These are phyloP conservation scores for Drosophila carrolli DNA, from an alignment of 1,140 invertebrate species.

Conservation along the genomic window DNA sequence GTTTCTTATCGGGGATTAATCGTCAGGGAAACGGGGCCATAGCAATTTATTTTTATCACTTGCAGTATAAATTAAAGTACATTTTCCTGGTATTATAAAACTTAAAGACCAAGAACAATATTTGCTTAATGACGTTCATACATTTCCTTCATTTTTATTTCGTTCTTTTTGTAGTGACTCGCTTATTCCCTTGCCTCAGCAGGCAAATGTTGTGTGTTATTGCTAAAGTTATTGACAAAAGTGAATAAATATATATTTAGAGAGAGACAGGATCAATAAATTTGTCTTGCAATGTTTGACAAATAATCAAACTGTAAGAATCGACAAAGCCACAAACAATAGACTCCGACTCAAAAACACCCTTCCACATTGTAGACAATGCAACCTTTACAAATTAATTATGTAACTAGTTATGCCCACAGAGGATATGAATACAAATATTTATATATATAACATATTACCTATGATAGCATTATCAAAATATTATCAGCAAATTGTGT, in stretches of 20 bases:
- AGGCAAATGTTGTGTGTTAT: conserved; percentile 65
- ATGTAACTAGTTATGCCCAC: conserved; percentile 62
- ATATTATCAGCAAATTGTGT: conserved; percentile 64
- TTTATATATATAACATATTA: conserved; percentile 50
- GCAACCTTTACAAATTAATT: conserved; percentile 49
- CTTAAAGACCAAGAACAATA: conserved; percentile 1
- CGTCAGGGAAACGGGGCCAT: conserved; percentile 30
- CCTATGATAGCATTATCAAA: conserved; percentile 68
- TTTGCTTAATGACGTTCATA: conserved; percentile 6
- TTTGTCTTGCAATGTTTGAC: conserved; percentile 20
- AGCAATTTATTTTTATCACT: conserved; percentile 30
- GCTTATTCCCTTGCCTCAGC: neutral
- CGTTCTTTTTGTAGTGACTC: conserved; percentile 9
- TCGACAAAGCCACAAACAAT: conserved; percentile 42
- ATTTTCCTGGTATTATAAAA: conserved; percentile 16
- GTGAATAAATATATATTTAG: conserved; percentile 20
- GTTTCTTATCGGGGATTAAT: conserved; percentile 35
- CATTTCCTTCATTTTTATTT: neutral
- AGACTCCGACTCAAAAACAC: conserved; percentile 33
- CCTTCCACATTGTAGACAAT: conserved; percentile 54
- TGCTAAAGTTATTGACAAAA: conserved; percentile 60
- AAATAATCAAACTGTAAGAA: conserved; percentile 12
- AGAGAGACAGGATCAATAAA: conserved; percentile 23
- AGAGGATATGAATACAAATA: conserved; percentile 48
- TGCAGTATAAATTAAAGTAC: conserved; percentile 16